Conservation (phyloP, 1,140 invertebrate species). For the Diploscapter pachys region DNA sequence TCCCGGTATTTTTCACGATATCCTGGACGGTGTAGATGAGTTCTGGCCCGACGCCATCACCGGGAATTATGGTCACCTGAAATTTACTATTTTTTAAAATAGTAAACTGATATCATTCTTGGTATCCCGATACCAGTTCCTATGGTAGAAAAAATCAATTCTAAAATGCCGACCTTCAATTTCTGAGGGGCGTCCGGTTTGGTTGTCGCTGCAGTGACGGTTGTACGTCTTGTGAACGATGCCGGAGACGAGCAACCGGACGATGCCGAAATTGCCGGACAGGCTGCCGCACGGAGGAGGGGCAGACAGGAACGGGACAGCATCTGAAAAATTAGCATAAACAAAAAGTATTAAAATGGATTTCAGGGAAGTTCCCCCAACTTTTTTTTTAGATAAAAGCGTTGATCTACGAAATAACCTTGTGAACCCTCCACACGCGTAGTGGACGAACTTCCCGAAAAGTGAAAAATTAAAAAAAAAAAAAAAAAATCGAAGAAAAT, state of each 20-base stretch:
- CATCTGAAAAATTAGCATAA: slow-evolving; percentile 8
- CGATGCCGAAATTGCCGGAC: no score
- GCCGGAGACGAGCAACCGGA: background rate
- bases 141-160: background rate
- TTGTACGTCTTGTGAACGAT: background rate
- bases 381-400: background rate
- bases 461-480: background rate
- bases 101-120: no score
- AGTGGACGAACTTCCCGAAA: background rate
- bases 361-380: background rate
- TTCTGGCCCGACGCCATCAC: slow-evolving; percentile 97
- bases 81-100: slow-evolving; percentile 2
- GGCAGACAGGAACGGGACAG: slow-evolving; percentile 11
- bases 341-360: background rate
- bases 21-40: slow-evolving; percentile 86
- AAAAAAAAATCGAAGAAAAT: background rate
- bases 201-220: slow-evolving; percentile 16
- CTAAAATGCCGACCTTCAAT: slow-evolving; percentile 7
- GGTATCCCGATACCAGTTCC: no score
- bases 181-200: slow-evolving; percentile 25
- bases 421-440: background rate
- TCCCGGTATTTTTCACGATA: slow-evolving; percentile 73
- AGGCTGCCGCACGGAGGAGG: background rate
- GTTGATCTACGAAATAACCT: background rate
- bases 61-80: slow-evolving; percentile 73